These are phyloP conservation scores for Halcyon badia DNA, from an alignment of 2,797 vertebrate species.

Conservation along the genomic window DNA sequence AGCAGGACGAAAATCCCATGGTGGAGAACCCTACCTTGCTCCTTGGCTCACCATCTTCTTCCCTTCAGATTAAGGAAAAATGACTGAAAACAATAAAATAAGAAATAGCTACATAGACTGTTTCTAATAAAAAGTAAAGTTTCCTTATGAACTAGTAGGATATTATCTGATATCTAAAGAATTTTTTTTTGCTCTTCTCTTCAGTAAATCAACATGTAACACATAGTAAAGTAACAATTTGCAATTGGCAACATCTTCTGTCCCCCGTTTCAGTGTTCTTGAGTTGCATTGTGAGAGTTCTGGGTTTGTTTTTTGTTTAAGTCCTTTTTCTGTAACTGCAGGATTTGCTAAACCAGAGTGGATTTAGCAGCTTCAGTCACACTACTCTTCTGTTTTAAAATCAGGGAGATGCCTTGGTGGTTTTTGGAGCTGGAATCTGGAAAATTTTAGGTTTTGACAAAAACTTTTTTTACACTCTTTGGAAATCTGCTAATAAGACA, in stretches of 20 bases:
- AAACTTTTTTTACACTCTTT: neutral
- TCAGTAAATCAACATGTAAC: neutral
- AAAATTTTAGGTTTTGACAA: neutral
- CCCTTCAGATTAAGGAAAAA: neutral
- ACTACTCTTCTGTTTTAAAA: neutral
- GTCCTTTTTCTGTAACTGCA: neutral
- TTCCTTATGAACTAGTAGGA: neutral
- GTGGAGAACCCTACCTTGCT: neutral
- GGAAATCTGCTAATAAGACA: neutral
- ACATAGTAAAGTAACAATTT: neutral
- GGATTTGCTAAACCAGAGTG: neutral
- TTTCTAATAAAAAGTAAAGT: neutral
- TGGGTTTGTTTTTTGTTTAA: neutral
- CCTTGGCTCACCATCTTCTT: neutral
- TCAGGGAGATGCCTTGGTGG: neutral
- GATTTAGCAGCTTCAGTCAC: neutral
- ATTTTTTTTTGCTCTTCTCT: neutral
- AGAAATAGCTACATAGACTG: accelerated
- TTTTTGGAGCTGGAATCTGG: neutral
- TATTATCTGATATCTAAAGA: accelerated
- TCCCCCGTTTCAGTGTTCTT: neutral
- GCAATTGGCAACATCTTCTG: neutral
- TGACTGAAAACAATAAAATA: accelerated
- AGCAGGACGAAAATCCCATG: accelerated
- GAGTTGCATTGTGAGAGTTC: neutral